phyloP scores from a whole-genome alignment of 1,140 invertebrate genomes.

The Gonatopus flavifemur region DNA sequence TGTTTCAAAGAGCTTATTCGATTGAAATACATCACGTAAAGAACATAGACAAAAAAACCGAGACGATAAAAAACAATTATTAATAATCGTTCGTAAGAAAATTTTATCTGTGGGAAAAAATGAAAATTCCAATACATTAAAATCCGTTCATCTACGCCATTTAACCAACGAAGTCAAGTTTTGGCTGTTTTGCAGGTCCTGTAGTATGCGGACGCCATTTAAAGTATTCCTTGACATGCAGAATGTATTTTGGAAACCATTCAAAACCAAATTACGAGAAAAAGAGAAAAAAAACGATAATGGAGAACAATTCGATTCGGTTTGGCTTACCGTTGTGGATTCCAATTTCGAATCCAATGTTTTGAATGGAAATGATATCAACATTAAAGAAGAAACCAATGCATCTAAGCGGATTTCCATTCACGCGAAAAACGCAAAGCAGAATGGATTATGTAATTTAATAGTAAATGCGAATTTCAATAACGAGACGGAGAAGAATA shows the following conservation, averaged over 20 bases:
- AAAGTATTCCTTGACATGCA: constrained; percentile 41
- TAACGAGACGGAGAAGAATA: too few species aligned
- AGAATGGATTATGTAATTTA: too few species aligned
- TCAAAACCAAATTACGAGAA: constrained; percentile 17
- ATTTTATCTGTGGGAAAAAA: too few species aligned
- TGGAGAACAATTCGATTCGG: constrained; percentile 19
- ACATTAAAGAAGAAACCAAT: too few species aligned
- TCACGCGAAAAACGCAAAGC: too few species aligned
- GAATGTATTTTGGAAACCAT: constrained; percentile 36
- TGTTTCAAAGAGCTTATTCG: not conserved
- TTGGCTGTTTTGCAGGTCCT: constrained; percentile 51
- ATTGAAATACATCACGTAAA: not conserved
- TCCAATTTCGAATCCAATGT: too few species aligned
- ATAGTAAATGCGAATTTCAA: too few species aligned
- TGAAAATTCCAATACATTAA: too few species aligned
- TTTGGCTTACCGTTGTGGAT: constrained; percentile 27
- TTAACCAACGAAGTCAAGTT: constrained; percentile 48
- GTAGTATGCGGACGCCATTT: constrained; percentile 38
- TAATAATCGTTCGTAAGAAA: not conserved
- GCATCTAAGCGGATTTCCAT: too few species aligned
- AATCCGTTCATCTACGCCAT: too few species aligned
- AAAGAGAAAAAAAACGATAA: constrained; percentile 14
- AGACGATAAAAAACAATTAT: not conserved
- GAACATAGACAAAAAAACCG: not conserved
- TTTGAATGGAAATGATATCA: too few species aligned